Base-by-base conservation (phyloP, 2,888 invertebrate species). In the Patella depressa region DNA sequence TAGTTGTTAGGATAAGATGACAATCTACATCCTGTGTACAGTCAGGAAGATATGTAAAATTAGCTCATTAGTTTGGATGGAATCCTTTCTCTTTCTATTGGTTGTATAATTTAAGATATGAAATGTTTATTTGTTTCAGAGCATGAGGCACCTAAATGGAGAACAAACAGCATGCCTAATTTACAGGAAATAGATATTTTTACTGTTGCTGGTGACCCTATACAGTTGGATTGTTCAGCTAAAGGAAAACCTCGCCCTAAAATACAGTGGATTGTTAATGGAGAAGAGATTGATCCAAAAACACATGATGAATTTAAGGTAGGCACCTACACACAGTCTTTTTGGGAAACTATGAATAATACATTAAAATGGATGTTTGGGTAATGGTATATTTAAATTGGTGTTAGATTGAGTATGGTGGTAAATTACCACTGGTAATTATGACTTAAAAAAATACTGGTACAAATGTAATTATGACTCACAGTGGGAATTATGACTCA, bases 191-290 rank as follows among this genome's bases (percentile, higher is more conserved):
- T 75, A 34, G 29, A 77, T 1, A 71, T 74, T 71, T 81, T 77
- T 7, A 81, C 77, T n/a, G 77, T 79, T 12, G 85, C 85, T 65
- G 86, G 85, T 4, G 79, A 81, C 24, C 78, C 81, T 3, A 15
- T 87, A 3, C 84, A 83, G 14, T 77, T 91, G 34, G 83, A 87
- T 71, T 91, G 91, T 84, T 88, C 87, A 15, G 90, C 87, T 11
- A 85, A 85, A 71, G 91, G 90, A n/a, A 82, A 85, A 5, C 91
- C 91, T 1, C 83, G 82, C 54, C 90, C 91, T 7, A 84, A 80
- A 53, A 82, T 90, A n/a, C 79, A 75, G 17, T 91, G 91, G 91
- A 84, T 81, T 69, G 89, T 87, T 78, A 84, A 90, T 77, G 87
- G 87, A 19, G 75, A 81, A 19, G 72, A 71, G 19, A 59, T 79